Evolutionary conservation across 2,113 vertebrate genomes (phyloP), one percentile per base, ranked within the genome.

Genomic region (Perccottus glenii): DNA sequence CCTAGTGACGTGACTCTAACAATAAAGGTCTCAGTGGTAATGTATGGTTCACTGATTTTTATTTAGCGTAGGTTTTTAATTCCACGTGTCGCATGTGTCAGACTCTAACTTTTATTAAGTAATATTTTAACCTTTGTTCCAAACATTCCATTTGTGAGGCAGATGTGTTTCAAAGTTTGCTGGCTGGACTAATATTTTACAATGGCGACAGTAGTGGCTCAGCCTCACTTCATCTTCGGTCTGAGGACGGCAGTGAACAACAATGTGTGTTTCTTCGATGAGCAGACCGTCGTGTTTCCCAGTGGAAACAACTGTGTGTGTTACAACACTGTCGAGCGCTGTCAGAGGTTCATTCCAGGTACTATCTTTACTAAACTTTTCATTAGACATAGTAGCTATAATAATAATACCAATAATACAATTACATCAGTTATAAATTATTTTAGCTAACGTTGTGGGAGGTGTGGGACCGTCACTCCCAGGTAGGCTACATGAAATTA

Each of bases 281-380:
- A 99, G 5, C 92, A 94, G 38, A 95, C 93, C 1, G 78, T 98
- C 16, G 88, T 97, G 3, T 96, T 94, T 68, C 94, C 96, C 35
- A 85, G 90, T 51, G 97, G 96, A 16, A 94, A 95, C 83, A 90
- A 92, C 89, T 96, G 94, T 61, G 90, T 97, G 48, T 93, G 92
- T 49, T 94, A 95, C 73, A 95, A 97, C 88, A 83, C 93, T 1
- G 87, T 93, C 70, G 93, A 94, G 14, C 92, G 91, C 74, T 90
- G 91, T 78, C 96, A 97, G 86, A 92, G 85, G 80, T 94, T 98
- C 83, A 92, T 97, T 76, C 90, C 94, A 93, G 96, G 96, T 98
- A 88, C 35, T 45, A 0, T 5, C 10, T 51, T 27, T 3, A 2
- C 19, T 27, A 27, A 27, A 27, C 19, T 27, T 27, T 27, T 27